Base-by-base conservation (phyloP, 2,113 vertebrate genomes). In the Blennius ocellaris region DNA sequence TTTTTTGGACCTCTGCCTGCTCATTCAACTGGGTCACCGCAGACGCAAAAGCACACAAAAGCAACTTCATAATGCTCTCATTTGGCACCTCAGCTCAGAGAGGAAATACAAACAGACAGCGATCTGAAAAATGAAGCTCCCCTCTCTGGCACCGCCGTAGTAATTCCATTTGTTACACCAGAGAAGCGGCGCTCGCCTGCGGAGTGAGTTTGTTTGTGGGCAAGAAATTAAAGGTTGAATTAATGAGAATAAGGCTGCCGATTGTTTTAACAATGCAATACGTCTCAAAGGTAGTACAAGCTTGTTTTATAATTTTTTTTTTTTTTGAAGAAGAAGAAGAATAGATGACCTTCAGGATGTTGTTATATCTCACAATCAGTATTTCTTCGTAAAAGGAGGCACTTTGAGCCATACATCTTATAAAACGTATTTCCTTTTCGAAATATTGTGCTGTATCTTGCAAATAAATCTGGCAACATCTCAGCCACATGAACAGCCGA, bases 21-120 rank as follows among this genome's bases (percentile, higher is more conserved):
- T 89, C 85, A 75, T 85, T 89, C 77, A 85, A 83, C 82, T 90
- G 80, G 84, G 84, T 89, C 85, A 85, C 76, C 38, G 43, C 69
- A 78, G 77, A 89, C 36, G 65, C 82, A 83, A 78, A 87, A 80
- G 64, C 80, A 21, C 76, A 87, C 64, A 86, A 87, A 84, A 75
- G 75, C 83, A 79, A 83, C 78, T 88, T 87, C 75, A 63, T 87
- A 84, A 89, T 73, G 75, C 88, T 73, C 81, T 88, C 69, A 85
- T 89, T 88, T 90, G 89, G 84, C 81, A 73, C 74, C 64, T 81
- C 73, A 44, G 51, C 79, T 65, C 39, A 85, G 64, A 63, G 59
- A 76, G 62, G 64, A 89, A 84, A 89, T 66, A 66, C 76, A 88
- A 80, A 87, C 75, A 89, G 86, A 86, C 81, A 69, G 80, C 47